Conservation (phyloP, 2,797 vertebrate genomes). For the Paedocypris micromegethes region DNA sequence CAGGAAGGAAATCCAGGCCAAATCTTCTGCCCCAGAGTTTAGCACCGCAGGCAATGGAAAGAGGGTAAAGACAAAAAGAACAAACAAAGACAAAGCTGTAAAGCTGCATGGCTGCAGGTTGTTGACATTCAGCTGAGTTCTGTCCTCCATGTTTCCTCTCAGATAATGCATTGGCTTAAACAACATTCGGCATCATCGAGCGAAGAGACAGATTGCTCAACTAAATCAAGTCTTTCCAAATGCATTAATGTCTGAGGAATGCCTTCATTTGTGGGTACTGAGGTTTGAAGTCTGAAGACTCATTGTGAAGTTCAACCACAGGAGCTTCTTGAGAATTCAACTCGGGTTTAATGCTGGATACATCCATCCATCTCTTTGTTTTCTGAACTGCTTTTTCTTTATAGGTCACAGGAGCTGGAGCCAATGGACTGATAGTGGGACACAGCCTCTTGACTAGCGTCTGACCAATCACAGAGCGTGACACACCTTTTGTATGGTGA, state of each 20-base stretch:
- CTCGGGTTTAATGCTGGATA: no score
- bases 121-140: constrained; percentile 53
- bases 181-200: constrained; percentile 10
- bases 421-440: no score
- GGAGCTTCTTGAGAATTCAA: no score
- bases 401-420: no score
- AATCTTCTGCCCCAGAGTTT: constrained; percentile 46
- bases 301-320: neutral
- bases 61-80: constrained; percentile 42
- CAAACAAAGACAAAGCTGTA: constrained; percentile 47
- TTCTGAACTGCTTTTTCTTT: no score
- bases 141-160: constrained; percentile 43
- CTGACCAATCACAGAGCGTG: no score
- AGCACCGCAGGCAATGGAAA: constrained; percentile 43
- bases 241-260: constrained; percentile 8
- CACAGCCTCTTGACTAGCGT: no score
- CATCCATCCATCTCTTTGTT: no score
- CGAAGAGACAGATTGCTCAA: constrained; percentile 26
- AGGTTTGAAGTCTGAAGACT: constrained; percentile 15
- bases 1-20: constrained; percentile 45
- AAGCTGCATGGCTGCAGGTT: constrained; percentile 21
- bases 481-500: no score
- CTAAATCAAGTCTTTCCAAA: constrained; percentile 27
- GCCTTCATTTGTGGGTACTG: constrained; percentile 18
- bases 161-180: constrained; percentile 37